Base-by-base conservation (phyloP, 2,113 vertebrate species). In the Chamaetylas fuelleborni region DNA sequence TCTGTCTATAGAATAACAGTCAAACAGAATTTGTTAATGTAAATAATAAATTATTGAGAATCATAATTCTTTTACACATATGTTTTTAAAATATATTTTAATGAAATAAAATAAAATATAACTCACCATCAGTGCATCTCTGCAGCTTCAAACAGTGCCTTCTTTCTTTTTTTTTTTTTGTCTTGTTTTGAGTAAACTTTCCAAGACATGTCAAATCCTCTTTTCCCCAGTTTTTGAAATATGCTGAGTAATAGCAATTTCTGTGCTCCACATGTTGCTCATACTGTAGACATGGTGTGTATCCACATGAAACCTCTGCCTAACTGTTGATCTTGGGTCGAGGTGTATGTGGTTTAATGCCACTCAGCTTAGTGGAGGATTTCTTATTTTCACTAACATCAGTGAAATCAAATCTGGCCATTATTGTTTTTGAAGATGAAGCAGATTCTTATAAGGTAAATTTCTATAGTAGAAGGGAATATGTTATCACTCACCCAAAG, bases 1-100 rank as follows among this genome's bases (percentile, higher is more conserved):
- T 93, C 84, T 90, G 33, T 74, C 86, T 91, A 36, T 96, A 96
- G 97, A 96, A 76, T 96, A 97, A 97, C 12, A 74, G 90, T 97
- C 81, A 93, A 94, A 90, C 23, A 36, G 64, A 95, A 96, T 96
- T 96, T 97, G 97, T 92, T 98, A 93, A 82, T 98, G 98, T 98
- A 98, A 98, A 98, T 98, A 98, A 97, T 98, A 98, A 98, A 97
- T 98, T 98, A 98, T 98, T 98, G 97, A 98, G 95, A 97, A 95
- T 94, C 97, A 86, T 98, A 97, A 98, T 98, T 98, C 97, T 98
- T 98, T 98, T 97, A 98, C 97, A 98, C 92, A 93, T 96, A 97
- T 97, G 97, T 97, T 98, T 96, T 97, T 86, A 96, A 94, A 98
- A 97, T 98, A 97, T 98, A 98, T 98, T 98, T 98, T 98, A 98